Base-by-base conservation (phyloP, 2,113 vertebrate species). In the Erinaceus europaeus region DNA sequence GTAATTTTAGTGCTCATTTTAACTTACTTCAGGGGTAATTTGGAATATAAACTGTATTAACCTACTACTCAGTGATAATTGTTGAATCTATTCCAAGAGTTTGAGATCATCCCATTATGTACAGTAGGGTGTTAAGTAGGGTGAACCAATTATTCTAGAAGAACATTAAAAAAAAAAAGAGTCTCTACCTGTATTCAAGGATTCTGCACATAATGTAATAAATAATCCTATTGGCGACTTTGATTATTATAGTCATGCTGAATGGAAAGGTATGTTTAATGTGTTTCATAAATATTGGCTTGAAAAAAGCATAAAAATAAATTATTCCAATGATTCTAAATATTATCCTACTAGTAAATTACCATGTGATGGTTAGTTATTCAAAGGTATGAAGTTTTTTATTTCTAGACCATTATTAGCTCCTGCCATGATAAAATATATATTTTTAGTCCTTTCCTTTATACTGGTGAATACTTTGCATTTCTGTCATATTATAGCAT, bases 1-100 rank as follows among this genome's bases (percentile, higher is more conserved):
- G 53, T 61, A 76, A 78, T 72, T 90, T 74, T 34, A 72, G 86
- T 80, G 32, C 62, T 73, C 12, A 86, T 86, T 94, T 92, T 64
- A 93, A 94, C 92, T 17, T 59, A 53, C 61, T 42, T 68, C 68
- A 44, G 15, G 12, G 21, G 46, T 91, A 89, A 89, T 85, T 83
- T 38, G 12, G 36, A 92, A 78, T 85, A 88, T 34, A 76, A 42
- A 76, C 55, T 40, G 40, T 38, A 79, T 80, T 91, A 76, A 80
- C 46, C 64, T 77, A 72, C 42, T 25, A 61, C 72, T 77, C 61
- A 84, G 42, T 32, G 44, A 90, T 84, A 88, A 93, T 81, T 92
- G 36, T 61, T 95, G 73, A 92, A 73, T 74, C 4, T 72, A 88
- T 86, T 88, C 44, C 36, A 88, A 83, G 50, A 55, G 9, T 84